Percentiles rank a stretch among this genome's conserved stretches.
These are phyloP conservation scores for Porites lobata DNA, from an alignment of 92 coral and sea anemone species.

Conservation along the genomic window DNA sequence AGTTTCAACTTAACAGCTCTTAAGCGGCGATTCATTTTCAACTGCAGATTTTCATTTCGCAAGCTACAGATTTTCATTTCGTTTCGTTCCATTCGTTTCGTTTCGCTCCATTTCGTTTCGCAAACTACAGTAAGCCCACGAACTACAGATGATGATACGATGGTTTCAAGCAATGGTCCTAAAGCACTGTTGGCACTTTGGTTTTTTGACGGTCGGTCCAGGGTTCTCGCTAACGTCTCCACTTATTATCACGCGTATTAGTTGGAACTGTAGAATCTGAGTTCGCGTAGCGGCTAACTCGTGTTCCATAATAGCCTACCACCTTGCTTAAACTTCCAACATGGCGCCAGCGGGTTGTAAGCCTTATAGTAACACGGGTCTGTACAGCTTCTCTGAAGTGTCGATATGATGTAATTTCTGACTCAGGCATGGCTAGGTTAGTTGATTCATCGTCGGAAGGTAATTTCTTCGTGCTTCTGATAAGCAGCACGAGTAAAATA, in stretches of 20 bases:
- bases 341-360: conserved; percentile 4
- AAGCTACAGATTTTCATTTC: too few relatives aligned
- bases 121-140: neutral
- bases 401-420: conserved; percentile 1
- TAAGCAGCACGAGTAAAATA: conserved; percentile 4
- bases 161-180: conserved; percentile 12
- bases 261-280: conserved; percentile 7
- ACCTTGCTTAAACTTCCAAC: neutral
- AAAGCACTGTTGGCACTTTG: conserved; percentile 13
- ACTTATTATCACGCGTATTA: neutral
- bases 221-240: conserved; percentile 18
- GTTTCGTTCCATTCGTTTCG: neutral
- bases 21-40: too few relatives aligned
- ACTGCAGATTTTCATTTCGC: too few relatives aligned
- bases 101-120: neutral
- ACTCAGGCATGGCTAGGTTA: neutral
- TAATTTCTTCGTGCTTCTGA: neutral
- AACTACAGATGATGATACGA: conserved; percentile 3
- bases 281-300: neutral
- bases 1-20: too few relatives aligned
- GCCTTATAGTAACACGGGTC: conserved; percentile 1
- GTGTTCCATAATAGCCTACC: conserved; percentile 5
- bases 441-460: conserved; percentile 5
- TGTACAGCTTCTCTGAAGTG: conserved; percentile 3
- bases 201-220: neutral